phyloP scores from a whole-genome alignment of 2,888 invertebrate genomes.

The Nycteola revayana region DNA sequence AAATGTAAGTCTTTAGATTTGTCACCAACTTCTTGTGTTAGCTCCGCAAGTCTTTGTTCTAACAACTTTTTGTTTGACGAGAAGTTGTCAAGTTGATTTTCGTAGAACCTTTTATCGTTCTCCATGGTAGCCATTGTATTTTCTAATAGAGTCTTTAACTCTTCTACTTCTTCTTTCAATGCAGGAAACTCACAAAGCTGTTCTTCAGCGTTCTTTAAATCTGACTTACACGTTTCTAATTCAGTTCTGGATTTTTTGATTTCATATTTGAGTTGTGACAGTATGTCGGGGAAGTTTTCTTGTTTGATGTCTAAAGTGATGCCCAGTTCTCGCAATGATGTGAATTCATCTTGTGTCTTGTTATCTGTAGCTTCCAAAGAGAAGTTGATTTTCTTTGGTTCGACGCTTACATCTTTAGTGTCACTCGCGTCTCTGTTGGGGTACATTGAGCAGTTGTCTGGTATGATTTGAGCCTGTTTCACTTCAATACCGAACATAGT shows the following conservation, averaged over 20 bases:
- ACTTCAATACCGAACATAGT: conserved; percentile 62
- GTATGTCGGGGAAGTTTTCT: conserved; percentile 69
- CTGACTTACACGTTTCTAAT: conserved; percentile 78
- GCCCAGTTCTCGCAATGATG: conserved; percentile 78
- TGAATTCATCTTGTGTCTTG: conserved; percentile 63
- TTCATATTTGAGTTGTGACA: conserved; percentile 74
- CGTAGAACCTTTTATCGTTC: conserved; percentile 80
- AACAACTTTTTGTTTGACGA: conserved; percentile 76
- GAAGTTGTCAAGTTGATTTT: conserved; percentile 77
- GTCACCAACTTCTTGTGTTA: conserved; percentile 78
- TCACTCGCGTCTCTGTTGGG: conserved; percentile 69
- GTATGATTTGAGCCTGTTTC: conserved; percentile 59
- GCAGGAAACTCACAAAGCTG: conserved; percentile 77
- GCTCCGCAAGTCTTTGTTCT: conserved; percentile 80
- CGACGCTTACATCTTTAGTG: conserved; percentile 60
- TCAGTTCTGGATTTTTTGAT: conserved; percentile 80
- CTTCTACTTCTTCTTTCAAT: conserved; percentile 72
- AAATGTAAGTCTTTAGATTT: conserved; percentile 77
- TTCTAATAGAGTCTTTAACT: conserved; percentile 69
- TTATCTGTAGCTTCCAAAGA: conserved; percentile 64
- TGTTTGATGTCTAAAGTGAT: conserved; percentile 69
- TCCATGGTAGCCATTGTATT: conserved; percentile 76
- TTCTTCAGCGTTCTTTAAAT: conserved; percentile 78
- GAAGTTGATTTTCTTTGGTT: conserved; percentile 75
- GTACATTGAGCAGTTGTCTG: conserved; percentile 74